Base-by-base conservation (phyloP, 2,113 vertebrate species). In the Pterocles burchelli region DNA sequence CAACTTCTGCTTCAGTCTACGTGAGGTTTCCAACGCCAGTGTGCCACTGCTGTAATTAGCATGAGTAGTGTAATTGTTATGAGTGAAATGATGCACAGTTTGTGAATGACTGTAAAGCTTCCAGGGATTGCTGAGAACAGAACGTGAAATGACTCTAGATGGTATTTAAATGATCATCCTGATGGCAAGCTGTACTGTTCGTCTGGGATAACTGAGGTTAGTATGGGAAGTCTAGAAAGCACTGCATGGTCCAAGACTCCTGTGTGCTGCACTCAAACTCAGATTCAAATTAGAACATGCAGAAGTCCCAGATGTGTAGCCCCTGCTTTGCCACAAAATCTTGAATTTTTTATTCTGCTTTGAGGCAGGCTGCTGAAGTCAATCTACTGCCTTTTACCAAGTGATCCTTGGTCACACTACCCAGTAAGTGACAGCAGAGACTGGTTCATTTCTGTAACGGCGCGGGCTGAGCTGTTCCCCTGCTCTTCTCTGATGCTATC, bases 261-360 rank as follows among this genome's bases (percentile, higher is more conserved):
- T 3, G 7, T 61, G 10, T 0, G 0, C 38, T 73, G 41, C 29
- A 73, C 36, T 86, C 45, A 68, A 79, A 31, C 67, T 85, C n/a
- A 34, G 9, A 13, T 80, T n/a, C 38, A 63, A 57, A 71, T 63
- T 16, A 66, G 28, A 77, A 51, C 6, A 4, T 49, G 22, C 34
- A 36, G 8, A 80, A 57, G 20, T 68, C 72, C 13, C 18, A 52
- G 13, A 36, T 17, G 2, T 3, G 3, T 28, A 70, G 26, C 7
- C 13, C 13, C 20, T 45, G 4, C 80, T 89, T 86, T 92, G 10
- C 25, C 36, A 52, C 54, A 92, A n/a, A 94, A 41, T 41, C 31
- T 17, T 66, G 3, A 21, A 36, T 90, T 92, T 83, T 49, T 48
- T 66, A 8, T 10, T 90, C 22, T 84, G 13, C 12, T 34, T 66